Conservation (phyloP, 2,113 vertebrate genomes). For the Lucifuga dentata region DNA sequence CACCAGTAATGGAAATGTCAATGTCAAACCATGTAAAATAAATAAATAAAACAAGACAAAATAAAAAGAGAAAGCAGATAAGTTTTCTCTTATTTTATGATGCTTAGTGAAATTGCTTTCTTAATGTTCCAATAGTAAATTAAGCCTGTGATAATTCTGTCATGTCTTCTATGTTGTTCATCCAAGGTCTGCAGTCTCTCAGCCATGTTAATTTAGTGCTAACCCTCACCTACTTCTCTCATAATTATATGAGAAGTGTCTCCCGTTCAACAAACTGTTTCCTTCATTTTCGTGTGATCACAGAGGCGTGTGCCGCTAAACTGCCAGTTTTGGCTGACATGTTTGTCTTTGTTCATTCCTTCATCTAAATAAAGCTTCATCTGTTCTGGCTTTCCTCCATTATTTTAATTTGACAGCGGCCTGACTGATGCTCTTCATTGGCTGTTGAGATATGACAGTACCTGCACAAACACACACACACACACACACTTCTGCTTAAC, state of each 20-base stretch:
- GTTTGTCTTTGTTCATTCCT: constrained; percentile 62
- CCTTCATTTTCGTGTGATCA: constrained; percentile 44
- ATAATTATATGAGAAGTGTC: constrained; percentile 48
- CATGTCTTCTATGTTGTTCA: not conserved
- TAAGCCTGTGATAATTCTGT: constrained; percentile 14
- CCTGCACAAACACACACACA: constrained; percentile 1
- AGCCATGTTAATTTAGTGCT: not conserved
- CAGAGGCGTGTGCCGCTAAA: constrained; percentile 38
- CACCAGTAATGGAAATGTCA: too few species aligned
- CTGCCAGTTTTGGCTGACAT: constrained; percentile 50
- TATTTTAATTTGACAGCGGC: constrained; percentile 64
- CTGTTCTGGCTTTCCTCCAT: constrained; percentile 41
- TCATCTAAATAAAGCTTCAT: constrained; percentile 48
- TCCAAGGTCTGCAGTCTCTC: constrained; percentile 9
- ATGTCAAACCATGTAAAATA: too few species aligned
- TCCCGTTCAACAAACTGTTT: constrained; percentile 44
- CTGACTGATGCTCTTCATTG: constrained; percentile 66
- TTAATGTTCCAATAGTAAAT: constrained; percentile 36
- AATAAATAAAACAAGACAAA: not conserved
- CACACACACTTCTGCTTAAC: not conserved
- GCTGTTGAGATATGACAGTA: constrained; percentile 52
- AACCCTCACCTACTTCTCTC: constrained; percentile 13
- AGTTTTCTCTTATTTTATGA: not conserved
- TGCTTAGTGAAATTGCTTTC: not conserved
- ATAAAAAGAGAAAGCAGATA: not conserved